Evolutionary conservation across 2,113 vertebrate genomes (phyloP), one percentile per base, ranked within the genome.

Genomic region (Mustela nigripes): DNA sequence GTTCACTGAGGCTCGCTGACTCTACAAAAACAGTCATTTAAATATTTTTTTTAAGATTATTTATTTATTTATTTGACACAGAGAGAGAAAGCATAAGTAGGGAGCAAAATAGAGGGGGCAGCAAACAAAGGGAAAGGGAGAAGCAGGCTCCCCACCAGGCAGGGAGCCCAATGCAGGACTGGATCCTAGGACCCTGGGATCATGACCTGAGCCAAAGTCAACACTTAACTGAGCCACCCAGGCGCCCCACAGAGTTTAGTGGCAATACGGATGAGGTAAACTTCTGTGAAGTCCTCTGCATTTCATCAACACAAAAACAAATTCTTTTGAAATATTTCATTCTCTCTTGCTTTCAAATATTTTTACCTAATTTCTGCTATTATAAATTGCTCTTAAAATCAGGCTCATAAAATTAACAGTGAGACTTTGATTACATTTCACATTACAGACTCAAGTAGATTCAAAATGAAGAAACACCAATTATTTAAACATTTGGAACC

Each of bases 1-100:
- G 33, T 95, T 98, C 89, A 98, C 96, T 83, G 97, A 86, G 74
- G 98, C 96, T 94, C 99, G 98, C 53, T 99, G 98, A 45, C 97
- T 98, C 99, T 99, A 81, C 11, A 97, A 93, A 87, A 4, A 73
- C 69, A 84, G 26, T 2, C 85, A 74, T 71, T 94, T 94, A 96
- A 80, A 45, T 53, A 95, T 92, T 91, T 62, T 62, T 62, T 62
- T 62, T 11, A 62, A 62, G 60, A 62, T 62, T 62, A 5, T 62
- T 62, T 62, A 62, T 62, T 62, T 62, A 62, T 62, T 62, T 62
- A 62, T 26, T 26, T 62, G 22, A 62, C 24, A 62, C 3, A 62
- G 24, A 26, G 9, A 62, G 58, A 9, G 60, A 62, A 24, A 4
- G 53, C 16, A 18, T 16, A 56, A 56, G 53, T 56, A 26, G 60